These are phyloP conservation scores for Aproaerema taeniolella DNA, from an alignment of 2,888 invertebrate species.

Conservation along the genomic window DNA sequence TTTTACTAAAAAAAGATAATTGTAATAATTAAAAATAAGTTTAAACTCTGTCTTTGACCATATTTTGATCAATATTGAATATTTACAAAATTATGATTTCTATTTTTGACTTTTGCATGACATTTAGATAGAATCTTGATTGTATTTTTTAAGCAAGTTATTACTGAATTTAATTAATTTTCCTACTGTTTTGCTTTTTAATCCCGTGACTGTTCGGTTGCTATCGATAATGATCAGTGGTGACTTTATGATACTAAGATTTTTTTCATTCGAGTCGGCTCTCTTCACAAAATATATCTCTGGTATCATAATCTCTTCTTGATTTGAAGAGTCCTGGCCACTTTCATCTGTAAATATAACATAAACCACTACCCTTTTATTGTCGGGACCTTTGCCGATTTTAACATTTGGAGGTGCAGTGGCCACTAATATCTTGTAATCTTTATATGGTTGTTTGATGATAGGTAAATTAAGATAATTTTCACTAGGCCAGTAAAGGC, in stretches of 20 bases:
- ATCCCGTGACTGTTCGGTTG: conserved; percentile 56
- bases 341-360: conserved; percentile 53
- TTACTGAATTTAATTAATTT: conserved; percentile 53
- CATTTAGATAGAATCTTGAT: no score
- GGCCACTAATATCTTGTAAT: conserved; percentile 57
- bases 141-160: no score
- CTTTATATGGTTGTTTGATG: conserved; percentile 36
- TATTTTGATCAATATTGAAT: no score
- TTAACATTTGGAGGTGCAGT: conserved; percentile 48
- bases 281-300: conserved; percentile 50
- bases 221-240: conserved; percentile 50
- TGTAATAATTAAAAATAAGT: no score
- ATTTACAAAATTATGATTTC: no score
- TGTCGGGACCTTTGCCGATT: conserved; percentile 30
- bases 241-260: not conserved
- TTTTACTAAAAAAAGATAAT: no score
- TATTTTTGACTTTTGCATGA: no score
- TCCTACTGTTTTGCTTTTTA: conserved; percentile 51
- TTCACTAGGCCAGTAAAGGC: not conserved
- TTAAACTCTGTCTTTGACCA: no score
- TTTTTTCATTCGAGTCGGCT: conserved; percentile 16
- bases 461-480: conserved; percentile 46
- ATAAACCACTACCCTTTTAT: conserved; percentile 42
- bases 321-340: no score
- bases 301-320: conserved; percentile 24